A percentile compares a stretch with the other conserved stretches of the same genome.
These are phyloP conservation scores for Ptilonorhynchus violaceus DNA, from an alignment of 2,113 vertebrate genomes.

Conservation along the genomic window DNA sequence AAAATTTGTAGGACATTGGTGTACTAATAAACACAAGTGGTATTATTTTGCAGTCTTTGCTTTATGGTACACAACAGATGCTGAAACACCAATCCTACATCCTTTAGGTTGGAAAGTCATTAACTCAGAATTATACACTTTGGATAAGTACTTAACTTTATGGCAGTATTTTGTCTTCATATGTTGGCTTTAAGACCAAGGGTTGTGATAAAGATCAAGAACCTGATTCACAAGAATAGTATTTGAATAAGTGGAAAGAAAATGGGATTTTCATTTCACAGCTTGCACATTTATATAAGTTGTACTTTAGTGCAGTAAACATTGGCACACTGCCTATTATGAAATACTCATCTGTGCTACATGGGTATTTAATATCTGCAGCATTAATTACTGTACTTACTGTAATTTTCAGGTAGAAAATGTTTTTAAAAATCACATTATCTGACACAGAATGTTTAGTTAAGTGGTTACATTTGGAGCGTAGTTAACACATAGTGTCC, in stretches of 20 bases:
- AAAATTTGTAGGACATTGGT: constrained; percentile 59
- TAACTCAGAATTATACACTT: constrained; percentile 81
- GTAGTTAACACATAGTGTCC: constrained; percentile 61
- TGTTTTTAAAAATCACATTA: constrained; percentile 46
- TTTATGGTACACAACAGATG: constrained; percentile 74
- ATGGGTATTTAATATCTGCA: constrained; percentile 70
- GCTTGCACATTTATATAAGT: constrained; percentile 62
- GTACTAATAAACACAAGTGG: constrained; percentile 61
- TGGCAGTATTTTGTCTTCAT: constrained; percentile 56
- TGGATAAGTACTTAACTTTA: constrained; percentile 68
- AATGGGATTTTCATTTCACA: constrained; percentile 55
- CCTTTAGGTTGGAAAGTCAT: constrained; percentile 72
- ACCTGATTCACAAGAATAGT: constrained; percentile 12
- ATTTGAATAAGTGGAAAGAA: constrained; percentile 37
- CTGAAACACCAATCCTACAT: constrained; percentile 77
- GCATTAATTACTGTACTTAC: constrained; percentile 67
- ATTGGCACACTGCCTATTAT: constrained; percentile 60
- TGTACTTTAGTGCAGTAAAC: constrained; percentile 63
- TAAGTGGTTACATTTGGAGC: constrained; percentile 69
- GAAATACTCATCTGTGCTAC: constrained; percentile 53
- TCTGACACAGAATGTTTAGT: constrained; percentile 66
- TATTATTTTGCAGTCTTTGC: constrained; percentile 61
- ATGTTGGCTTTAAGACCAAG: constrained; percentile 47
- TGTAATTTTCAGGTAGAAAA: constrained; percentile 72
- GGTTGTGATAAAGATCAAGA: constrained; percentile 47